phyloP scores from a whole-genome alignment of 2,888 invertebrate species.

The Daptonema setosum region DNA sequence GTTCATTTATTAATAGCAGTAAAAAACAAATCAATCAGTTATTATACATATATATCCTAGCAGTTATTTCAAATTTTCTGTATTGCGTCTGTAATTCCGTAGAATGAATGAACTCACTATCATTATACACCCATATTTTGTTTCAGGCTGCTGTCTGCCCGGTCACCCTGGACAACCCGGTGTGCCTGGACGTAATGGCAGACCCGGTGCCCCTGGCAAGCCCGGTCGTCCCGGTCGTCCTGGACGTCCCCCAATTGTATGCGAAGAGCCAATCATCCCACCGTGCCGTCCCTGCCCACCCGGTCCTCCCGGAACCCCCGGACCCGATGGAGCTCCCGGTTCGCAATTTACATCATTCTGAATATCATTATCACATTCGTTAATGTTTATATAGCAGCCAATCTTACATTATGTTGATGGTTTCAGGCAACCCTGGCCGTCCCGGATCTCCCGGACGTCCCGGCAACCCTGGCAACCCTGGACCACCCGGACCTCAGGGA shows the following conservation, averaged over 20 bases:
- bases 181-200: slow-evolving; percentile 13
- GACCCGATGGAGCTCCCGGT: not conserved
- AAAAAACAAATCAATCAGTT: too few relatives aligned
- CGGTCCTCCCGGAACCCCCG: slow-evolving; percentile 1
- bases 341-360: too few relatives aligned
- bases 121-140: too few relatives aligned
- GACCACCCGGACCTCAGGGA: not conserved
- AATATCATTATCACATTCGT: too few relatives aligned
- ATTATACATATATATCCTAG: too few relatives aligned
- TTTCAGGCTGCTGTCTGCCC: slow-evolving; percentile 21
- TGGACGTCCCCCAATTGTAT: slow-evolving; percentile 18
- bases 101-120: too few relatives aligned
- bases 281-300: slow-evolving; percentile 2
- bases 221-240: slow-evolving; percentile 17
- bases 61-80: too few relatives aligned
- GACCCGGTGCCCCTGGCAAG: slow-evolving; percentile 10
- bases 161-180: slow-evolving; percentile 22
- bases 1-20: too few relatives aligned
- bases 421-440: slow-evolving; percentile 13
- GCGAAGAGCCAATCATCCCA: not conserved
- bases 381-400: too few relatives aligned
- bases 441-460: slow-evolving; percentile 17
- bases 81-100: too few relatives aligned
- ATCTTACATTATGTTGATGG: too few relatives aligned
- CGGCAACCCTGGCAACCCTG: slow-evolving; percentile 18